A percentile compares a stretch with the other conserved stretches of the same genome.
These are phyloP conservation scores for Pica pica DNA, from an alignment of 2,113 vertebrate species.

Conservation along the genomic window DNA sequence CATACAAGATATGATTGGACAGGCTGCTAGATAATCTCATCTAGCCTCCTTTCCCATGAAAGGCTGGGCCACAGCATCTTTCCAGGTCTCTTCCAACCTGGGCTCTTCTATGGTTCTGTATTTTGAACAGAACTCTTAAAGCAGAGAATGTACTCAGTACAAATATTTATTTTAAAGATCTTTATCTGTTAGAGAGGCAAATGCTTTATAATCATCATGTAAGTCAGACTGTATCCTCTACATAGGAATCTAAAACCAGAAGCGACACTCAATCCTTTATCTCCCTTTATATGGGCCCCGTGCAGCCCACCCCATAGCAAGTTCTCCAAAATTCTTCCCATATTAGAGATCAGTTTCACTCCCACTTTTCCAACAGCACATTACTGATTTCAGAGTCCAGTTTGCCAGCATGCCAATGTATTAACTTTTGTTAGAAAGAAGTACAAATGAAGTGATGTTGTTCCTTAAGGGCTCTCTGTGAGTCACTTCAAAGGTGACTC, in stretches of 20 bases:
- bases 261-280: background rate
- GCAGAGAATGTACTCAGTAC: background rate
- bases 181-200: background rate
- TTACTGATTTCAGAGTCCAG: background rate
- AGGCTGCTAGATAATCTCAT: background rate
- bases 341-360: background rate
- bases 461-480: background rate
- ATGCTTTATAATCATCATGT: background rate
- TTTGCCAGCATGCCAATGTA: background rate
- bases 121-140: background rate
- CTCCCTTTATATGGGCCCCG: background rate
- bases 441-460: background rate
- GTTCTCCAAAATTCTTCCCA: background rate
- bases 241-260: background rate
- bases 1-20: background rate
- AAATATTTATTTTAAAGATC: background rate
- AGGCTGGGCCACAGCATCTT: background rate
- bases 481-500: background rate
- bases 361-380: background rate
- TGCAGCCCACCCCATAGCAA: background rate
- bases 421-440: background rate
- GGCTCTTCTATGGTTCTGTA: background rate
- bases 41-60: background rate
- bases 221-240: background rate
- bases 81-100: background rate